Evolutionary conservation across 2,113 vertebrate genomes (phyloP), one percentile per base, ranked within the genome.

Genomic region (Brachirus orientalis): DNA sequence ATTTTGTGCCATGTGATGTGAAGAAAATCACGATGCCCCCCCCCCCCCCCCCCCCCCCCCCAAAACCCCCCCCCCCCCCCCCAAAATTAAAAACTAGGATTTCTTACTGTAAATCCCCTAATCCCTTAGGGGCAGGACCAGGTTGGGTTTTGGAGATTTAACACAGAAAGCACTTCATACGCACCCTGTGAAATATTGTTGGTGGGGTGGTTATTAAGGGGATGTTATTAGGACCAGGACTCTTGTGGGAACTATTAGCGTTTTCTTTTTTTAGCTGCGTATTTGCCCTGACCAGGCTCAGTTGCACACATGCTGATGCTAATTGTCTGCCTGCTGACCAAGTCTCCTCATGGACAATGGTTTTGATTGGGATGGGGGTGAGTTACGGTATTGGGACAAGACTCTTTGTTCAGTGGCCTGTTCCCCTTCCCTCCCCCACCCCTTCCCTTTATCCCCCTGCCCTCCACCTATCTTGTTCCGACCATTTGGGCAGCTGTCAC

Each of bases 401-500:
- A 88, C 86, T 86, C 91, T 94, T 92, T 93, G 90, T 93, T 92
- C 84, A 75, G 72, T 82, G 80, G 81, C 78, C 74, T 72, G 73
- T 75, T 69, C 79, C 84, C 62, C 59, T 60, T 81, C 81, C 55
- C 79, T 77, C 88, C 89, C 86, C 86, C 83, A 75, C 77, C 71
- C 63, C 77, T 75, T 80, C 73, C 77, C 82, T 83, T 86, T 83
- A 83, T 82, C 84, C 86, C 83, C 83, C 66, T 73, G 63, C 87
- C 83, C 80, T 83, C 89, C 88, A 87, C 87, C 87, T 88, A 90
- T 91, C 88, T 85, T 84, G 90, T 84, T 89, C 86, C 75, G 88
- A 85, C 86, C 90, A 89, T 93, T 93, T 91, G 87, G 90, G 92
- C 93, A 94, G 93, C 92, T 94, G 93, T 93, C 92, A 91, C 88